Conservation (phyloP, 2,113 vertebrate genomes). For the Bettongia penicillata region DNA sequence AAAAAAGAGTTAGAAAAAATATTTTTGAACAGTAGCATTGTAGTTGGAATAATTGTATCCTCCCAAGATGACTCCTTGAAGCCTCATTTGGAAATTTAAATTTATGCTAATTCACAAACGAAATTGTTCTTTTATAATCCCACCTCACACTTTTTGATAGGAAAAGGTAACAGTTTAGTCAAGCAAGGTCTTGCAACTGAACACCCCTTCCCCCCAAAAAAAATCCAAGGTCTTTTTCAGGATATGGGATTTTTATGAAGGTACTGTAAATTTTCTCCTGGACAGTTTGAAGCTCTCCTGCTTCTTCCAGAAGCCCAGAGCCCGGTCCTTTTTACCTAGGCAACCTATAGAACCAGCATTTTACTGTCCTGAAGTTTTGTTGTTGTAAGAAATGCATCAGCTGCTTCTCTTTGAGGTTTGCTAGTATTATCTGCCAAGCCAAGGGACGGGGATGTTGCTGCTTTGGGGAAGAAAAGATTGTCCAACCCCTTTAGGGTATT, state of each 20-base stretch:
- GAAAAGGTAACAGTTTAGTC: neutral
- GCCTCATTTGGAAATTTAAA: neutral
- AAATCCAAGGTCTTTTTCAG: neutral
- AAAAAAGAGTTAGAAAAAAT: neutral
- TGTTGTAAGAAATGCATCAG: neutral
- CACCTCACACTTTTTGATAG: neutral
- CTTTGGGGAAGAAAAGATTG: neutral
- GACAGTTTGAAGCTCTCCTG: neutral
- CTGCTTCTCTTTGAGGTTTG: neutral
- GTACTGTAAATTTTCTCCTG: neutral
- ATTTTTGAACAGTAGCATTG: neutral
- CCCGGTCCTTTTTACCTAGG: neutral
- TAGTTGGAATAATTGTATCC: neutral
- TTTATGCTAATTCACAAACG: neutral
- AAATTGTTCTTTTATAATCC: neutral
- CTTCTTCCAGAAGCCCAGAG: neutral
- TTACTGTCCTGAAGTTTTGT: neutral
- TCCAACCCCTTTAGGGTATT: neutral
- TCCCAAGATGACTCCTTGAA: neutral
- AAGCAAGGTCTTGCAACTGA: neutral
- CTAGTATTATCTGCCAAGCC: neutral
- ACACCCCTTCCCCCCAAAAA: neutral
- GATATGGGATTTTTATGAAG: neutral
- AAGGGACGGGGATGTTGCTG: neutral
- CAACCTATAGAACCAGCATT: neutral